Conservation (phyloP, 2,113 vertebrate genomes). For the Amia ocellicauda region DNA sequence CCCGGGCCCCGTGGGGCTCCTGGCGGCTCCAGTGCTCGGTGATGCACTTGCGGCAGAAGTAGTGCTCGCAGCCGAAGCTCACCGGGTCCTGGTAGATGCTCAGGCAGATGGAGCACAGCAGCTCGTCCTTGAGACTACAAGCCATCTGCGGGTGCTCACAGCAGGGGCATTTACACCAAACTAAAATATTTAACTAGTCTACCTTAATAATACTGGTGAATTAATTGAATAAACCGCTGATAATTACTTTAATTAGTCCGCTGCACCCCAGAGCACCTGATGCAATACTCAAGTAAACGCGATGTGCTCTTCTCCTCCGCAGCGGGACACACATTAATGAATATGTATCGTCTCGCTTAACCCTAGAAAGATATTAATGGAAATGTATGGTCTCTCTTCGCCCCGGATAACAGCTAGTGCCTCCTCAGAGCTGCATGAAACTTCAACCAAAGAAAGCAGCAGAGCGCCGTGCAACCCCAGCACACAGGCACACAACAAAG, state of each 20-base stretch:
- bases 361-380: too few relatives aligned
- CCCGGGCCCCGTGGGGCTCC: conserved; percentile 79
- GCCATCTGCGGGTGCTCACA: conserved; percentile 71
- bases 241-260: not conserved
- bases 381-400: too few relatives aligned
- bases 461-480: too few relatives aligned
- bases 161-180: conserved; percentile 42
- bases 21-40: conserved; percentile 94
- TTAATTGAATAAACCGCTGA: not conserved
- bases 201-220: not conserved
- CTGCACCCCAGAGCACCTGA: conserved; percentile 48
- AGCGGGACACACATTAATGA: too few relatives aligned
- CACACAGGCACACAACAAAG: too few relatives aligned
- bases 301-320: too few relatives aligned
- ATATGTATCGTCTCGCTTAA: too few relatives aligned
- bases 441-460: too few relatives aligned
- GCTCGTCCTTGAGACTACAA: conserved; percentile 96
- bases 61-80: conserved; percentile 94
- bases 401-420: too few relatives aligned
- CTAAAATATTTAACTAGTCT: not conserved
- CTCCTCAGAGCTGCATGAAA: too few relatives aligned
- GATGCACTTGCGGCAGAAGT: conserved; percentile 97
- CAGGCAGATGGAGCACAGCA: conserved; percentile 96
- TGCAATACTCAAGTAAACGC: conserved; percentile 26
- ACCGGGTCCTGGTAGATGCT: conserved; percentile 97